Evolutionary conservation across 2,888 invertebrate species (phyloP), one percentile per base, ranked within the genome.

Genomic region (Drosophila antonietae): DNA sequence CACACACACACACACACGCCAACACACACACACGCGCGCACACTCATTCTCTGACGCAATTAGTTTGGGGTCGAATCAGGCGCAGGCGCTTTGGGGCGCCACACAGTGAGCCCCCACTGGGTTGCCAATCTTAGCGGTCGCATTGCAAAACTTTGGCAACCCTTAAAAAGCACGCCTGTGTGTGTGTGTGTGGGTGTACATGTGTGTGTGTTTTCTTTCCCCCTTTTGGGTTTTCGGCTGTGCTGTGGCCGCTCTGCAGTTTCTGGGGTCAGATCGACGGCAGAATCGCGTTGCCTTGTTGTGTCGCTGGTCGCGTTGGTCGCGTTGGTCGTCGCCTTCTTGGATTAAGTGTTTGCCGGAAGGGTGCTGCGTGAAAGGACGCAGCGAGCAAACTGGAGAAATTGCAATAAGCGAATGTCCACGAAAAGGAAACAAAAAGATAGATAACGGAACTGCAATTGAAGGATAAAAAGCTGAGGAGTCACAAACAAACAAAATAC

Each of bases 191-290:
- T 33, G 20, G 33, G 10, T 18, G 14, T 14, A 10, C 1, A 10
- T 10, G 20, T 20, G 20, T 44, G 44, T 44, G 18, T 12, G 20
- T 8, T 14, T 46, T 23, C 35, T 57, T 33, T 6, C 12, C 49
- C 49, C 35, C 37, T 23, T 37, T 59, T 47, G 58, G 46, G 28
- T 28, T 37, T 61, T 61, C 20, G 47, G 23, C 39, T 47, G 63
- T 47, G 61, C 63, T 63, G 33, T 60, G 33, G 47, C 63, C 39
- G 53, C 46, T 67, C 33, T 70, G 67, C 55, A 67, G 64, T 78
- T 39, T 52, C 64, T 61, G 80, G 73, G 80, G 80, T 72, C 80
- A 69, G 60, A 71, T 76, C 73, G 68, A 58, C 63, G 60, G 60
- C 68, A 65, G 77, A 76, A 71, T 53, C 78, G 80, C 68, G 62